A percentile compares a stretch with the other conserved stretches of the same genome.
These are phyloP conservation scores for Copsychus sechellarum DNA, from an alignment of 2,113 vertebrate genomes.

Conservation along the genomic window DNA sequence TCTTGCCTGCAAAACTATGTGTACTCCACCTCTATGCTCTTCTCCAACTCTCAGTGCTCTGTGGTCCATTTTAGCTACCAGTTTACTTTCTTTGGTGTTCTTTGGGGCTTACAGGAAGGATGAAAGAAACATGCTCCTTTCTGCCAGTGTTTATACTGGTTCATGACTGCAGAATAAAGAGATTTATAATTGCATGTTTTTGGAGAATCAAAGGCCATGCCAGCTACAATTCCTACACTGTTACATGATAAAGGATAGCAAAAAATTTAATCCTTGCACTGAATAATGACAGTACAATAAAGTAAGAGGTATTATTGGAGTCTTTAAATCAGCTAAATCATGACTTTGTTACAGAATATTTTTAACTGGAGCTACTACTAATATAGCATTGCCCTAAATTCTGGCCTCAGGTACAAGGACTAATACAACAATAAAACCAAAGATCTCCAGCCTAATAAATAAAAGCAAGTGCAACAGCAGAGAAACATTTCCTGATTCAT, in stretches of 20 bases:
- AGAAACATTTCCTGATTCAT: background rate
- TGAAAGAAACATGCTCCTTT: background rate
- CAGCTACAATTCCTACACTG: background rate
- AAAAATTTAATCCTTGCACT: background rate
- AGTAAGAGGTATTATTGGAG: background rate
- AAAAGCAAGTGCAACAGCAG: background rate
- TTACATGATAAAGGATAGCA: background rate
- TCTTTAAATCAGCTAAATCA: background rate
- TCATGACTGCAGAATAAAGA: background rate
- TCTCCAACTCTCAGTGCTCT: background rate
- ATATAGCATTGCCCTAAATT: background rate
- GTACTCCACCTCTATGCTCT: background rate
- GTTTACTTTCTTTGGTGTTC: background rate
- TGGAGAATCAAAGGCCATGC: background rate
- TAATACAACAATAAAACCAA: background rate
- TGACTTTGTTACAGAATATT: background rate
- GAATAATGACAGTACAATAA: background rate
- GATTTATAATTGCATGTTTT: background rate
- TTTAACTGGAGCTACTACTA: background rate
- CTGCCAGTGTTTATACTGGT: background rate
- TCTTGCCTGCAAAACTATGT: background rate
- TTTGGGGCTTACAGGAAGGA: background rate
- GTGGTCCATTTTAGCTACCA: background rate
- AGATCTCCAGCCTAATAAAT: background rate
- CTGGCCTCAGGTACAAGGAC: background rate